Base-by-base conservation (phyloP, 2,888 invertebrate species). In the Campoletis raptor region DNA sequence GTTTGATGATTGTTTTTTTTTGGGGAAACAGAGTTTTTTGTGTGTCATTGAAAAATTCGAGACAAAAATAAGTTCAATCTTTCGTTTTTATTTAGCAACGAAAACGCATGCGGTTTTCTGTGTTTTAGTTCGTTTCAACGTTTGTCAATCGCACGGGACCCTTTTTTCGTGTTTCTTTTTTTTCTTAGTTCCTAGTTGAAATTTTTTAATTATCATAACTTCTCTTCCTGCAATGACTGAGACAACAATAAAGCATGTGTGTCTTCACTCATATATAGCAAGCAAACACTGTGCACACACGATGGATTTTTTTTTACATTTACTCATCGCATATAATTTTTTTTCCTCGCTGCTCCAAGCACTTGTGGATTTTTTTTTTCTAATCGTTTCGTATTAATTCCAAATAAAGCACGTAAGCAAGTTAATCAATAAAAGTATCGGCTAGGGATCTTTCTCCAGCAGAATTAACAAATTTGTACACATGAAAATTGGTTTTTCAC, bases 1-100 rank as follows among this genome's bases (percentile, higher is more conserved):
- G 88, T 85, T 86, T 83, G 86, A 86, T 85, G 88, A 85, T 78
- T 88, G 3, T 87, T 81, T 87, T 80, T 80, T 86, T 88, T 88
- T 88, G 88, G 87, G 88, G 88, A 88, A 88, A 89, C 84, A 86
- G 87, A 88, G 85, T 89, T 88, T 88, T 86, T 89, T 88, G 77
- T 89, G 85, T 82, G 77, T 79, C 78, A 79, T 85, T 85, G 54
- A 52, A 48, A 77, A 40, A 77, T 77, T 77, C 48, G 70, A 82
- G 70, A 81, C 9, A 30, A 45, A 48, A 52, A 67, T 54, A 15
- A 78, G 77, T 86, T 81, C 57, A 73, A 54, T 73, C 81, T 81
- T 48, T 83, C 57, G 72, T 84, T 84, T 80, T 79, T 37, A 81
- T 67, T 78, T 64, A 66, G 30, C 21, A 45, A n/a, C 24, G n/a